These are phyloP conservation scores for Harlomillsia oculata DNA, from an alignment of 1,140 invertebrate genomes.

Conservation along the genomic window DNA sequence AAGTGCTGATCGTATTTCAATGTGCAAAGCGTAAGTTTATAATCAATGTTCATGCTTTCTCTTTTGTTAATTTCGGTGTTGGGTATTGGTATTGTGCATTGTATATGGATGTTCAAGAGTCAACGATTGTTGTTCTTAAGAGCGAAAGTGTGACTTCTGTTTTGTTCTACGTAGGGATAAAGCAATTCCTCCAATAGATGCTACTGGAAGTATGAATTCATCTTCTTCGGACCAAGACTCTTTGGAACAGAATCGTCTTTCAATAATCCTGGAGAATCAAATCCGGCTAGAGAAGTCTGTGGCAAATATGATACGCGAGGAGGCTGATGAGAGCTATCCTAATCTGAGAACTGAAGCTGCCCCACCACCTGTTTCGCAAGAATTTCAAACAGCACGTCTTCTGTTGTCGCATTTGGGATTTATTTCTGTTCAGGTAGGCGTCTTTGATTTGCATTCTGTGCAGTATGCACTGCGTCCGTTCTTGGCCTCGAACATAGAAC, in stretches of 20 bases:
- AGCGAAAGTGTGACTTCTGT: neutral
- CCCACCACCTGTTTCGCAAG: constrained; percentile 51
- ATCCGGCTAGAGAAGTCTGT: constrained; percentile 31
- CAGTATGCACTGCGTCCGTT: no score
- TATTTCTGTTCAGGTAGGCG: constrained; percentile 57
- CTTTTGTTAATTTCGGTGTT: neutral
- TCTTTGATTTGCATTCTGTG: neutral
- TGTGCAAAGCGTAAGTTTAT: constrained; percentile 64
- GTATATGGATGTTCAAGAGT: no score
- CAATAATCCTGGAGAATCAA: constrained; percentile 38
- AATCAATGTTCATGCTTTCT: neutral
- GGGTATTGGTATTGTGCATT: no score
- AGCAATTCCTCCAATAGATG: constrained; percentile 67
- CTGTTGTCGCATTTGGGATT: constrained; percentile 92
- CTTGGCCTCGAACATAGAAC: no score
- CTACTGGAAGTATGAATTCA: constrained; percentile 47
- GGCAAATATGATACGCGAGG: constrained; percentile 25
- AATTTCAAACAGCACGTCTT: constrained; percentile 67
- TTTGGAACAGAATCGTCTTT: constrained; percentile 47
- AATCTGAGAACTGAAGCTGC: constrained; percentile 55
- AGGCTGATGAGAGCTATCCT: constrained; percentile 24
- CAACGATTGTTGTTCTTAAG: neutral
- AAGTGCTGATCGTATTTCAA: constrained; percentile 63
- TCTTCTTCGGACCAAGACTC: constrained; percentile 40
- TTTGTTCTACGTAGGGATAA: constrained; percentile 52